Conservation (phyloP, 1,140 invertebrate species). For the Drosophila oshimai region DNA sequence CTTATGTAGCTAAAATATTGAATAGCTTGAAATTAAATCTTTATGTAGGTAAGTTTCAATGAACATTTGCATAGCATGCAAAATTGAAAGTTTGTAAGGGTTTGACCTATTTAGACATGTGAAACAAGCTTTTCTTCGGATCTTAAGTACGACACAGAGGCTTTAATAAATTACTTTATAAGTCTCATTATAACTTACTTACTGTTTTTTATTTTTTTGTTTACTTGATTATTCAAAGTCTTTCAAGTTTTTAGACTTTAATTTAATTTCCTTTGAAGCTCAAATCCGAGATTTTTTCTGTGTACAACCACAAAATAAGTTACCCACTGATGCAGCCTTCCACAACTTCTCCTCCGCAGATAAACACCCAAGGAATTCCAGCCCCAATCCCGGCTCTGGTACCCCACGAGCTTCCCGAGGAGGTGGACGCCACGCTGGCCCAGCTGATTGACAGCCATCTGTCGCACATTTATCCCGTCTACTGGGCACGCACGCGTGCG, state of each 20-base stretch:
- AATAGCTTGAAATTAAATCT: too few species aligned
- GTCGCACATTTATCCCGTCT: constrained; percentile 85
- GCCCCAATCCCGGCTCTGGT: neutral
- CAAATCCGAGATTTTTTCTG: neutral
- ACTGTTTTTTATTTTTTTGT: too few species aligned
- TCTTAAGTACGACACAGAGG: too few species aligned
- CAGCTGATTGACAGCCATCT: constrained; percentile 86
- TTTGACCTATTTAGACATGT: too few species aligned
- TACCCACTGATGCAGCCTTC: neutral
- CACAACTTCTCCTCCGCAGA: neutral
- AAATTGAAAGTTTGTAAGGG: too few species aligned
- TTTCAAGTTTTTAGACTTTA: neutral
- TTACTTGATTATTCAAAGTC: too few species aligned
- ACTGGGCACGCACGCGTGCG: constrained; percentile 84
- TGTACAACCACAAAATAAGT: neutral
- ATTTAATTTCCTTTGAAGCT: neutral
- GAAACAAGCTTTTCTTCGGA: too few species aligned
- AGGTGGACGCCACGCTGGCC: constrained; percentile 50
- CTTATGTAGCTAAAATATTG: too few species aligned
- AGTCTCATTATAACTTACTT: too few species aligned
- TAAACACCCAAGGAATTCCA: neutral
- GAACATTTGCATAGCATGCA: too few species aligned
- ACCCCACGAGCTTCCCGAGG: neutral
- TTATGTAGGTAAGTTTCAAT: too few species aligned
- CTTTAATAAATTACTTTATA: too few species aligned